Base-by-base conservation (phyloP, 2,797 vertebrate genomes). In the Neostethus bicornis region DNA sequence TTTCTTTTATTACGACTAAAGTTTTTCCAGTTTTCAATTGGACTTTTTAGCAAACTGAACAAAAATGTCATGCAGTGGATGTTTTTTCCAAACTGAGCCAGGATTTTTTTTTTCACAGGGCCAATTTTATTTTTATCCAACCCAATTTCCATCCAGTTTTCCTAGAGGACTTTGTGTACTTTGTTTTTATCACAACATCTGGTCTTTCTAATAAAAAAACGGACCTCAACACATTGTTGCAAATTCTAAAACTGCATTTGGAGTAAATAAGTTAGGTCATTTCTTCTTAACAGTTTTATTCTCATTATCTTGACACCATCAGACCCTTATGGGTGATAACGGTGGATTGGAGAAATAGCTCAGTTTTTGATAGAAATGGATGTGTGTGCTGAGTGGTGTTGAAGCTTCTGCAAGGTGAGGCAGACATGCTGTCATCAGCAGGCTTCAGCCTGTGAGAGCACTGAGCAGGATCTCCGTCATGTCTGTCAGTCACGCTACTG, bases 341-440 rank as follows among this genome's bases (percentile, higher is more conserved):
- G 46, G 51, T 52, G 64, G 32, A 16, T 35, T 0, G 51, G 54
- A 65, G 57, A 45, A 32, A 45, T 21, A 62, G 39, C 34, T 64
- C 26, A 6, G 51, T 24, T 80, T 82, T 75, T 76, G 64, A 75
- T 47, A 23, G 41, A 70, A 19, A 38, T 52, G 26, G 14, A 52
- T 7, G 2, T 39, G 44, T 38, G 49, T 64, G 60, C 23, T 20
- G 29, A 41, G 9, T 17, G 14, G 8, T 17, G 25, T 46, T 7
- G 42, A 58, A 41, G 56, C 57, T 70, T 66, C 48, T n/a, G 26
- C 41, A 52, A 72, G 60, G 42, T 12, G 10, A 62, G 48, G 57
- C 79, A 90, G 89, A 91, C 85, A 51, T 86, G 80, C 79, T 81
- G 83, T 89, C 85, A 91, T 91, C 81, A 84, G 86, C 73, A 76